phyloP scores from a whole-genome alignment of 2,797 vertebrate genomes.

The Etheostoma perlongum region DNA sequence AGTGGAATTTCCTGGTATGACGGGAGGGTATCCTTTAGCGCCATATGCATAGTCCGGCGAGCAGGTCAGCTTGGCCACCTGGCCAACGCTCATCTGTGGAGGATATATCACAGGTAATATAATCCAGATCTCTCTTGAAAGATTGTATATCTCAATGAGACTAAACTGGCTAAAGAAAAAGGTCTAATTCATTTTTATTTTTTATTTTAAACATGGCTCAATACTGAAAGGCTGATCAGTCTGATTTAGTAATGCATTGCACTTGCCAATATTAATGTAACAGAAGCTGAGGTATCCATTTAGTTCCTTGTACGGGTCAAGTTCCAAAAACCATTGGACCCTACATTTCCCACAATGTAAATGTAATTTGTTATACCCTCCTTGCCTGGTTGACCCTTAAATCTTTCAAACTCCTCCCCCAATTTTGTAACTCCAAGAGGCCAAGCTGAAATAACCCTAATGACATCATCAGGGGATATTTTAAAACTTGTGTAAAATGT shows the following conservation, averaged over 20 bases:
- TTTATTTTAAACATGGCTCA: background rate
- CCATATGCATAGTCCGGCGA: constrained; percentile 92
- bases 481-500: no score
- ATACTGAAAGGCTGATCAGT: background rate
- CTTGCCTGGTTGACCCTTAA: background rate
- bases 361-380: background rate
- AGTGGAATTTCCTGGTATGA: constrained; percentile 89
- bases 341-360: background rate
- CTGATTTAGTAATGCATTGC: background rate
- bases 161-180: no score
- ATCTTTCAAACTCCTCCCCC: background rate
- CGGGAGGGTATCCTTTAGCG: constrained; percentile 84
- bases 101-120: background rate
- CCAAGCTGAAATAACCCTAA: no score
- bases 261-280: background rate
- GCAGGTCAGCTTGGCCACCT: constrained; percentile 90
- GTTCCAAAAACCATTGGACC: background rate
- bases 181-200: no score
- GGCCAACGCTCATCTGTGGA: constrained; percentile 90
- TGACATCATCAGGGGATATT: no score
- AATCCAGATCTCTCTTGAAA: no score
- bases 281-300: background rate
- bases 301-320: background rate
- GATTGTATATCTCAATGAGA: no score
- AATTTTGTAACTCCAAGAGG: background rate